These are phyloP conservation scores for Erethizon dorsatum DNA, from an alignment of 2,797 vertebrate species.

Conservation along the genomic window DNA sequence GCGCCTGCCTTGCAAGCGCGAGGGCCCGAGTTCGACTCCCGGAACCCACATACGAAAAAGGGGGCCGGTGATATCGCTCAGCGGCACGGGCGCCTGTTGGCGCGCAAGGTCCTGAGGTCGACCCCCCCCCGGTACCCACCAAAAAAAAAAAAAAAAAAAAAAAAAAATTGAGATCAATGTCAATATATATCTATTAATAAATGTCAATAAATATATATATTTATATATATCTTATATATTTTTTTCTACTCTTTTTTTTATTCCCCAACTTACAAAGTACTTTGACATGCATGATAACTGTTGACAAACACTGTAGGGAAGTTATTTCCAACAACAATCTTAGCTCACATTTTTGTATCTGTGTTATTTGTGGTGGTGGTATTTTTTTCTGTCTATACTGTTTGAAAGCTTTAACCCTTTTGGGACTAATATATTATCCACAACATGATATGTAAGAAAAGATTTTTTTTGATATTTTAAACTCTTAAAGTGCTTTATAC, in stretches of 20 bases:
- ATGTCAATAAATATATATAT: too few species aligned
- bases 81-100: too few species aligned
- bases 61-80: too few species aligned
- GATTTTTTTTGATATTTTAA: slow-evolving; percentile 79
- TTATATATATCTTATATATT: too few species aligned
- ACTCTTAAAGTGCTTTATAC: slow-evolving; percentile 78
- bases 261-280: not conserved
- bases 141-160: too few species aligned
- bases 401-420: slow-evolving; percentile 77
- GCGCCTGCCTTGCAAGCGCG: too few species aligned
- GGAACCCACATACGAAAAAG: too few species aligned
- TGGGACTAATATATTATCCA: slow-evolving; percentile 84
- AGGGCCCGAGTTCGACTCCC: too few species aligned
- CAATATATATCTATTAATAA: too few species aligned
- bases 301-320: not conserved
- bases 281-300: not conserved
- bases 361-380: not conserved
- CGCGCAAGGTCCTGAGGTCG: too few species aligned
- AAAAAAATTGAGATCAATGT: not conserved
- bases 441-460: slow-evolving; percentile 71
- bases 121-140: too few species aligned
- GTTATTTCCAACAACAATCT: not conserved
- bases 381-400: slow-evolving; percentile 70
- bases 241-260: not conserved
- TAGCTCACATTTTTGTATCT: not conserved